Base-by-base conservation (phyloP, 2,888 invertebrate species). In the Psylliodes chrysocephalus region DNA sequence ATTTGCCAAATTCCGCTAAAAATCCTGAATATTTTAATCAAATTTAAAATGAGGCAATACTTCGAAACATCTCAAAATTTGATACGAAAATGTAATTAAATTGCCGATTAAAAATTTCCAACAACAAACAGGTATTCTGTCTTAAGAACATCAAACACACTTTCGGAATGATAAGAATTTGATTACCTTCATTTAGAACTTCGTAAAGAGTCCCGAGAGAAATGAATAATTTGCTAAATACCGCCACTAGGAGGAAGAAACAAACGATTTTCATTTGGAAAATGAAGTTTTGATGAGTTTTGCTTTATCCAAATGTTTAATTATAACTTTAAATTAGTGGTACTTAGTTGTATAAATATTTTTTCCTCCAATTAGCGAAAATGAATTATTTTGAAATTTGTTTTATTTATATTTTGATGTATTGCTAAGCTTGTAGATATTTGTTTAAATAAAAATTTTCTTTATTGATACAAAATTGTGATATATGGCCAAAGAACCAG, bases 241-340 rank as follows among this genome's bases (percentile, higher is more conserved):
- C 12, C 42, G 15, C 12, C 42, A 18, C 15, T 15, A 15, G 18
- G 12, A 44, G 19, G 6, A 44, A 44, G 44, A 12, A 47, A 47
- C 14, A 47, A 47, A 25, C 15, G 28, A 8, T 47, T 47, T 14
- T 47, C 25, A 25, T 12, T 25, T 14, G 18, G 25, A 25, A 28
- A 14, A 47, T 14, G 14, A 25, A 47, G 25, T 47, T 47, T 47
- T 47, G 47, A 47, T 47, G 47, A 47, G 47, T 47, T 47, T 25
- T 14, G 2, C 12, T 47, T 47, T 25, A 22, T 25, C 19, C 14
- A 22, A 47, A 47, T 22, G 47, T 47, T 47, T 25, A 22, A 47
- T 47, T 47, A 12, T 42, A 42, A 42, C 18, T 42, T 42, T 17
- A 42, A 35, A 33, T 33, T 4, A 35, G 35, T 35, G 35, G n/a